Evolutionary conservation across 2,888 invertebrate genomes (phyloP).

Genomic region (Temnothorax ravouxi): DNA sequence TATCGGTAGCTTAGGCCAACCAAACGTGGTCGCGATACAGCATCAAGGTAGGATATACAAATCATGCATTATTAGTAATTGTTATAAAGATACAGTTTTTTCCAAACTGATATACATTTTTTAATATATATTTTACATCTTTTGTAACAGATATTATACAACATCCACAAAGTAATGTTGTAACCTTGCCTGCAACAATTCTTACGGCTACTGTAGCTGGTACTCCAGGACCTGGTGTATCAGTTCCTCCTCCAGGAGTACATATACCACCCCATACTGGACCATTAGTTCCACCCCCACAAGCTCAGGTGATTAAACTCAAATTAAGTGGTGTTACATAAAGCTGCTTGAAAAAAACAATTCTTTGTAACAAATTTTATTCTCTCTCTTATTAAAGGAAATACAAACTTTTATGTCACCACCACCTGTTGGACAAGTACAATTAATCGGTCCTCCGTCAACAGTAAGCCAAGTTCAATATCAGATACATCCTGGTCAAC

Average conservation of each 20-base stretch:
- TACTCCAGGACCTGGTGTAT: slow-evolving; percentile 80
- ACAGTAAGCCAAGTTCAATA: slow-evolving; percentile 85
- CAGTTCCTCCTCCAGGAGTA: slow-evolving; percentile 85
- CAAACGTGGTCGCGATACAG: slow-evolving; percentile 85
- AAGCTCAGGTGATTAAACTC: slow-evolving; percentile 80
- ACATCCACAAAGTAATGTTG: slow-evolving; percentile 84
- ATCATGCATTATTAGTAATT: slow-evolving; percentile 37
- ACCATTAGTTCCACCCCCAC: slow-evolving; percentile 83
- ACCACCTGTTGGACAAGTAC: slow-evolving; percentile 83
- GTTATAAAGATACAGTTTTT: slow-evolving; percentile 36
- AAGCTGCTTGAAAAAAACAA: not conserved
- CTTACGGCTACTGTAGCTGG: slow-evolving; percentile 84
- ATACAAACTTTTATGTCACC: slow-evolving; percentile 84
- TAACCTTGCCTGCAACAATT: slow-evolving; percentile 84
- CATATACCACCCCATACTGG: slow-evolving; percentile 85
- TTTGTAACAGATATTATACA: slow-evolving; percentile 83
- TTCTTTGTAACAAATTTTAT: not conserved
- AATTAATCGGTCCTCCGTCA: slow-evolving; percentile 85
- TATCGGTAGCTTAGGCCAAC: slow-evolving; percentile 84
- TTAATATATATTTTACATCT: not conserved
- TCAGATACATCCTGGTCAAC: slow-evolving; percentile 84
- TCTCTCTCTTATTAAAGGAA: slow-evolving; percentile 75
- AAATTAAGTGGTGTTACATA: not conserved
- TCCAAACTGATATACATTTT: slow-evolving; percentile 17
- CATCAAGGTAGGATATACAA: slow-evolving; percentile 81